A percentile compares a stretch with the other conserved stretches of the same genome.
Conservation (phyloP, 1,140 invertebrate genomes). For the Penaeus indicus region DNA sequence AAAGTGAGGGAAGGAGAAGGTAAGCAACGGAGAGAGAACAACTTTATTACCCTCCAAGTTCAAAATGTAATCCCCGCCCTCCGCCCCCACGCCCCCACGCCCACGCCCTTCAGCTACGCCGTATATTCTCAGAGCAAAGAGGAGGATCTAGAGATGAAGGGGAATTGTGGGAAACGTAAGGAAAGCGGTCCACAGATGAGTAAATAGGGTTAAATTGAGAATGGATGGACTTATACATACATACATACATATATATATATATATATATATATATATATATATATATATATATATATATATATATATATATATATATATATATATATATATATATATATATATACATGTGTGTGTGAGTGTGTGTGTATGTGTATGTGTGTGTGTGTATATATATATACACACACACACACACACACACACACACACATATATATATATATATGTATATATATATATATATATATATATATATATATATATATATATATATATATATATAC, state of each 20-base stretch:
- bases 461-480: too few relatives aligned
- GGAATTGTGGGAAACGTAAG: neutral
- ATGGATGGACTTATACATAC: neutral
- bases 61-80: neutral
- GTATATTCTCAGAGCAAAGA: constrained; percentile 5
- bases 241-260: too few relatives aligned
- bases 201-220: neutral
- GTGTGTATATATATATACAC: constrained; percentile 1
- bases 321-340: too few relatives aligned
- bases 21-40: constrained; percentile 2
- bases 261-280: too few relatives aligned
- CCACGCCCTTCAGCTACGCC: neutral
- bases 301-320: too few relatives aligned
- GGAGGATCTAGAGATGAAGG: constrained; percentile 1
- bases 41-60: neutral
- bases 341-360: too few relatives aligned
- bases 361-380: too few relatives aligned
- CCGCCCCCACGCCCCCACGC: constrained; percentile 11
- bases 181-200: neutral
- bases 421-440: neutral
- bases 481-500: too few relatives aligned
- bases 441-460: too few relatives aligned
- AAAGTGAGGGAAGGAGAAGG: neutral
- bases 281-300: too few relatives aligned
- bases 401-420: neutral